These are phyloP conservation scores for Saguinus imperator DNA, from an alignment of 2,113 vertebrate genomes.

Conservation along the genomic window DNA sequence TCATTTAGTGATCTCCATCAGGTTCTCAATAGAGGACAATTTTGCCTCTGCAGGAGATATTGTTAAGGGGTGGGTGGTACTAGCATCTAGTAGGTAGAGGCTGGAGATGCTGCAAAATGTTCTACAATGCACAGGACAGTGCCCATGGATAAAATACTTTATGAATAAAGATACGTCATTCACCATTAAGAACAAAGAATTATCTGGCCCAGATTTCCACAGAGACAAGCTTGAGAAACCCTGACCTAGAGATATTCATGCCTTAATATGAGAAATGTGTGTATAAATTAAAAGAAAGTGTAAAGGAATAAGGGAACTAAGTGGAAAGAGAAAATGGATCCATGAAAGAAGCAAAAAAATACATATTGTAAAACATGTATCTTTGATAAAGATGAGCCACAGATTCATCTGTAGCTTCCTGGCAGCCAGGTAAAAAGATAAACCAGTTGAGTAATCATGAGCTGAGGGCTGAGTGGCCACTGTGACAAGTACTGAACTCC, in stretches of 20 bases:
- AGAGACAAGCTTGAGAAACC: neutral
- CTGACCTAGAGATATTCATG: neutral
- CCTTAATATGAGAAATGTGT: neutral
- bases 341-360: neutral
- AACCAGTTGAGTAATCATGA: neutral
- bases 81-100: neutral
- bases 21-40: neutral
- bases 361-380: neutral
- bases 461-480: neutral
- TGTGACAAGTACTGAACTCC: neutral
- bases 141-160: neutral
- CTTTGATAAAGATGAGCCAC: neutral
- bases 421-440: neutral
- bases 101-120: neutral
- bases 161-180: neutral
- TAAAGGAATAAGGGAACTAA: neutral
- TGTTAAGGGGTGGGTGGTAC: neutral
- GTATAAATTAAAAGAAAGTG: neutral
- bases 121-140: neutral
- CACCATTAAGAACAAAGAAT: neutral
- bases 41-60: neutral
- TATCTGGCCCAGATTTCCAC: neutral
- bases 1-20: neutral
- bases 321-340: neutral
- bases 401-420: neutral